A percentile compares a stretch with the other conserved stretches of the same genome.
These are phyloP conservation scores for Lagria hirta DNA, from an alignment of 2,888 invertebrate genomes.

Conservation along the genomic window DNA sequence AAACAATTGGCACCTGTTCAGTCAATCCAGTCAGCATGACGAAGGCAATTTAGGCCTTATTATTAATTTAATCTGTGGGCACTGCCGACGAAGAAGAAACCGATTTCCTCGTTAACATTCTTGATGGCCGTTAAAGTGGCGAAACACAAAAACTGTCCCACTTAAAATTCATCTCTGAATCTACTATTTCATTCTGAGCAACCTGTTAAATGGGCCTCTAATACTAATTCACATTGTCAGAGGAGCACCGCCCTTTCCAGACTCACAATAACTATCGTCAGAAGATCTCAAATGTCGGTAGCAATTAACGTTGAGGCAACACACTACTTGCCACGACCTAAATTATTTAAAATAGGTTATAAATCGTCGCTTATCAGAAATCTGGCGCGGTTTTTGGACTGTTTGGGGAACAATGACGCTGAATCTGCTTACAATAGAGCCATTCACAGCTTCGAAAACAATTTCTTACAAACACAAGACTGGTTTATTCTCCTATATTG, in stretches of 20 bases:
- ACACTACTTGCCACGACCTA: constrained; percentile 40
- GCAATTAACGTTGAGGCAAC: constrained; percentile 40
- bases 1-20: constrained; percentile 20
- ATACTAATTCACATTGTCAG: constrained; percentile 43
- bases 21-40: constrained; percentile 23
- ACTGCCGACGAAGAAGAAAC: constrained; percentile 11
- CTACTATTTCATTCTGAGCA: constrained; percentile 39
- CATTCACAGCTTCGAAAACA: too few species aligned
- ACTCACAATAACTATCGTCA: constrained; percentile 37
- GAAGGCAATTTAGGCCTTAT: constrained; percentile 19
- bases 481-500: too few species aligned
- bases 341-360: constrained; percentile 46
- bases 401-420: constrained; percentile 42
- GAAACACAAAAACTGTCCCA: constrained; percentile 36
- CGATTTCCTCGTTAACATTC: constrained; percentile 28
- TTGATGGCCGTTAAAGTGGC: constrained; percentile 28
- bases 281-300: constrained; percentile 36
- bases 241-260: constrained; percentile 36
- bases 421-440: constrained; percentile 46
- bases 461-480: too few species aligned
- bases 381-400: constrained; percentile 38
- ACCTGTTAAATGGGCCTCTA: constrained; percentile 34
- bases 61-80: constrained; percentile 28
- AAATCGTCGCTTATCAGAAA: constrained; percentile 46
- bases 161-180: constrained; percentile 41